Conservation (phyloP, 37 sponge, comb jelly and placozoan species). For the Oopsacas minuta region DNA sequence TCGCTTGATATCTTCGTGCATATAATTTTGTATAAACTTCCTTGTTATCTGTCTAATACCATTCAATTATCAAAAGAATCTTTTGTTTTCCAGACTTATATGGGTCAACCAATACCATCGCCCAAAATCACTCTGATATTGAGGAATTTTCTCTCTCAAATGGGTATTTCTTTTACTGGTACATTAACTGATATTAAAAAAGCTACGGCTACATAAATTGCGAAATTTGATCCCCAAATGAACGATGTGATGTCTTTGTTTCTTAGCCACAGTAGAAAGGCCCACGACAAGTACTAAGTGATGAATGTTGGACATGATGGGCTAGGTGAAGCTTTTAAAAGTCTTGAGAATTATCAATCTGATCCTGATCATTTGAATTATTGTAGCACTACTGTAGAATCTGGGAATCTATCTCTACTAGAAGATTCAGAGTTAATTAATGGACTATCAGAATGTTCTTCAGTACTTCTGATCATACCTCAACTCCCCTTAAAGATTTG, state of each 20-base stretch:
- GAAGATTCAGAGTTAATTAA: too few species aligned
- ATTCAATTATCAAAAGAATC: not conserved
- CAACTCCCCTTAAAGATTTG: too few species aligned
- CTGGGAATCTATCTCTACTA: too few species aligned
- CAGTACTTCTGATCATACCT: too few species aligned
- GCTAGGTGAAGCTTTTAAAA: not conserved
- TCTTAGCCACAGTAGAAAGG: not conserved
- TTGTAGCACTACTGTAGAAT: too few species aligned
- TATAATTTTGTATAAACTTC: not conserved
- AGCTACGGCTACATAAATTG: not conserved
- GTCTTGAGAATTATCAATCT: not conserved
- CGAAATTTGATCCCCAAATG: not conserved
- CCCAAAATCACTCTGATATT: not conserved
- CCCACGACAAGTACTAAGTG: not conserved
- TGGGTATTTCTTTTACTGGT: not conserved
- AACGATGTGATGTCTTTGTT: not conserved
- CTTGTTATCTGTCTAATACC: not conserved
- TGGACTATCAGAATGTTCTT: too few species aligned
- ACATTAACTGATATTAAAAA: not conserved
- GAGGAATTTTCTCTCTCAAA: not conserved
- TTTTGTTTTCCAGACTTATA: not conserved
- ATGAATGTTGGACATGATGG: not conserved
- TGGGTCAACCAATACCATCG: not conserved
- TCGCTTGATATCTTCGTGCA: not conserved
- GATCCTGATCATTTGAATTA: too few species aligned